A percentile compares a stretch with the other conserved stretches of the same genome.
Conservation (phyloP, 2,888 invertebrate genomes). For the Drosophila falleni region DNA sequence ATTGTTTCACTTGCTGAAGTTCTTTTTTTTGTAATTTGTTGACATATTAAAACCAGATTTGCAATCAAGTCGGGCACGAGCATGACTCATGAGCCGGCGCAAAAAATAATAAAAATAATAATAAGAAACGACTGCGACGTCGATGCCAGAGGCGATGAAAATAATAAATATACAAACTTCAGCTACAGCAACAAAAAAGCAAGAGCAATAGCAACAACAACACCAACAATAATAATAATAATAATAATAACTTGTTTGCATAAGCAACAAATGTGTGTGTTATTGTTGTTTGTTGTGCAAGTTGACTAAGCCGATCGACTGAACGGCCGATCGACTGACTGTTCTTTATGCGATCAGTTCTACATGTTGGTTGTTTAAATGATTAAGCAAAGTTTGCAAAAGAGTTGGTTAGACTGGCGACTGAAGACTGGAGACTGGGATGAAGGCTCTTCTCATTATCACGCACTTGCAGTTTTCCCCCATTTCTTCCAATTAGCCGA, state of each 20-base stretch:
- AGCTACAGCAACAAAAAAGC: conserved; percentile 23
- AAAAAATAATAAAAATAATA: conserved; percentile 56
- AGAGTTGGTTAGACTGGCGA: conserved; percentile 9
- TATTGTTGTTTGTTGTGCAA: conserved; percentile 47
- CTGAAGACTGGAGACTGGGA: background rate
- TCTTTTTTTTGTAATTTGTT: conserved; percentile 59
- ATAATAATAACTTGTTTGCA: conserved; percentile 69
- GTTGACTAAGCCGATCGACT: conserved; percentile 36
- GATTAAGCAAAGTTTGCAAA: conserved; percentile 50
- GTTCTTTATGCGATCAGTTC: conserved; percentile 31
- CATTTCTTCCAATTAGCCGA: conserved; percentile 46
- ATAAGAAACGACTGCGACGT: conserved; percentile 68
- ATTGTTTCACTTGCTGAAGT: background rate
- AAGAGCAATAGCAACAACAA: conserved; percentile 21
- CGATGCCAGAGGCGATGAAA: conserved; percentile 38
- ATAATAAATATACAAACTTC: conserved; percentile 53
- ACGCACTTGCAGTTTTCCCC: conserved; percentile 28
- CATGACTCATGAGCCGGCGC: conserved; percentile 75
- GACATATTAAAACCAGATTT: conserved; percentile 80
- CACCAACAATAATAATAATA: conserved; percentile 31
- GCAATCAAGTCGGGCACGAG: conserved; percentile 72
- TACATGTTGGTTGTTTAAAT: conserved; percentile 33
- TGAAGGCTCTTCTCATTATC: conserved; percentile 18
- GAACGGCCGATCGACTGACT: conserved; percentile 12
- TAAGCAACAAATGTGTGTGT: conserved; percentile 61